Evolutionary conservation across 2,888 invertebrate genomes (phyloP).

Genomic region (Eilema griseolum): DNA sequence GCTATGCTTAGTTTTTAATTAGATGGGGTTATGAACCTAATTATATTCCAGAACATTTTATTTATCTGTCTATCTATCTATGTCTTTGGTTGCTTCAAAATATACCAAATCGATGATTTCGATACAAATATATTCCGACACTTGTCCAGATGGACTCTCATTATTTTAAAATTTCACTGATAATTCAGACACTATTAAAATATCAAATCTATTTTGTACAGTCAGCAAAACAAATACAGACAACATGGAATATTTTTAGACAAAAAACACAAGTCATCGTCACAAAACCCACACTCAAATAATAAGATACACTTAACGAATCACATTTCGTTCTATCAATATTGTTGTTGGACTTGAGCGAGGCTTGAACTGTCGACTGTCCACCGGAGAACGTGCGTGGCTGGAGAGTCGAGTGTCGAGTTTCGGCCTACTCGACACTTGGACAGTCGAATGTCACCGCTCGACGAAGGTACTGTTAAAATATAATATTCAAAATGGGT

Average conservation of each 20-base stretch:
- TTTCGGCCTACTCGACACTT: conserved; percentile 15
- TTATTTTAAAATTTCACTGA: too few species aligned
- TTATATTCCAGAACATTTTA: too few species aligned
- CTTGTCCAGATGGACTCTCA: too few species aligned
- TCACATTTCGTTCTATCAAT: conserved; percentile 20
- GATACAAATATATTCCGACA: too few species aligned
- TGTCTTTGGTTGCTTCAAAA: too few species aligned
- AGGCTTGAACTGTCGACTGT: background rate
- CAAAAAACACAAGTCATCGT: background rate
- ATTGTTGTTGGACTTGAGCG: conserved; percentile 23
- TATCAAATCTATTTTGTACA: background rate
- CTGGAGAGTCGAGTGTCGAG: conserved; percentile 10
- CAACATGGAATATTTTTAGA: background rate
- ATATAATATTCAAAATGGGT: conserved; percentile 1
- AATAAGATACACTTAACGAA: conserved; percentile 19
- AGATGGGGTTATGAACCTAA: too few species aligned
- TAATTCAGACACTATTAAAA: background rate
- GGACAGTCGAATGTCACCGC: conserved; percentile 17
- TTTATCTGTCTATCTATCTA: too few species aligned
- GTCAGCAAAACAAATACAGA: background rate
- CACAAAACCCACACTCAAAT: conserved; percentile 3
- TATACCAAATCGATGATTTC: too few species aligned
- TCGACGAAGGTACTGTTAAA: background rate
- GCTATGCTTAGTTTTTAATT: too few species aligned
- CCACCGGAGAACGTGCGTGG: background rate